A percentile compares a stretch with the other conserved stretches of the same genome.
Evolutionary conservation across 1,140 invertebrate genomes (phyloP).

Genomic region (Phymorhynchus buccinoides): DNA sequence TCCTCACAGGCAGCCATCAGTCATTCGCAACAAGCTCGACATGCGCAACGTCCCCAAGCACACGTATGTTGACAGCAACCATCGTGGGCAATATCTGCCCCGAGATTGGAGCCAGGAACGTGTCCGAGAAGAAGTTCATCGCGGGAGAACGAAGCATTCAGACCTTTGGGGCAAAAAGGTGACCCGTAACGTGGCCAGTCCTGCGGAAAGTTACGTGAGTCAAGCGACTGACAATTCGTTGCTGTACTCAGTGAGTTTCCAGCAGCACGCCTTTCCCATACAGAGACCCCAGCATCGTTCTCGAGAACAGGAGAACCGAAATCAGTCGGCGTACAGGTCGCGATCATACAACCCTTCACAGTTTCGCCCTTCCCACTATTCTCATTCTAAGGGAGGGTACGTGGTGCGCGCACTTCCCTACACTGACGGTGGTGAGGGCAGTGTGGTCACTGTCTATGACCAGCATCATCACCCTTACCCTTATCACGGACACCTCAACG

Average conservation of each 20-base stretch:
- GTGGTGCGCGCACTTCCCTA: not conserved
- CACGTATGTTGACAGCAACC: not conserved
- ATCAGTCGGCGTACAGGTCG: not conserved
- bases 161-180: not conserved
- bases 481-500: not conserved
- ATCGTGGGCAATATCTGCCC: not conserved
- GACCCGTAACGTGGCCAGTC: not conserved
- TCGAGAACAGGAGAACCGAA: not conserved
- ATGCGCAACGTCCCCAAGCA: not conserved
- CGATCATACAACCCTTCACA: not conserved
- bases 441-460: not conserved
- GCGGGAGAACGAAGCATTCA: not conserved
- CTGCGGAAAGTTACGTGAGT: not conserved
- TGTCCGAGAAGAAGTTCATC: not conserved
- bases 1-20: not conserved
- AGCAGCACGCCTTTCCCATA: not conserved
- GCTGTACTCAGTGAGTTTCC: not conserved
- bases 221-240: not conserved
- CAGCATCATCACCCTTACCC: not conserved
- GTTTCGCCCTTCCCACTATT: not conserved
- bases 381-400: not conserved
- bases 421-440: not conserved
- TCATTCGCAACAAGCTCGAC: not conserved
- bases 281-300: not conserved
- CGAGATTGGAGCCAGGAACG: not conserved